A percentile compares a stretch with the other conserved stretches of the same genome.
Evolutionary conservation across 2,888 invertebrate species (phyloP).

Genomic region (Drosophila setosimentum): DNA sequence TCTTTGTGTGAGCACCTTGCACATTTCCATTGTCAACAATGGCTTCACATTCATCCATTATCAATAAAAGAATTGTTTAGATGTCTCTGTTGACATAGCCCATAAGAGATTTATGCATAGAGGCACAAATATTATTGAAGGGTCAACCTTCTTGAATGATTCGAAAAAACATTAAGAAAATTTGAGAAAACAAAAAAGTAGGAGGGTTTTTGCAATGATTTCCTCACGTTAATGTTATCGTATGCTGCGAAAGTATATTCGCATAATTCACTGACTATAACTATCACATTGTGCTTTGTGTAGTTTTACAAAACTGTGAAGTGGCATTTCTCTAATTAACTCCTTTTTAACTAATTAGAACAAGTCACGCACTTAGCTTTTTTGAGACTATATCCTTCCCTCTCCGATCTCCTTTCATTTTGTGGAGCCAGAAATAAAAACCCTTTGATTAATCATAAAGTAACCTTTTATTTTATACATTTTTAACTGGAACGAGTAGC

Average conservation of each 20-base stretch:
- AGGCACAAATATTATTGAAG: not conserved
- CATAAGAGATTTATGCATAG: conserved; percentile 31
- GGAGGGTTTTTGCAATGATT: conserved; percentile 17
- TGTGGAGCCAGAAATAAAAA: conserved; percentile 41
- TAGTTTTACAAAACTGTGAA: conserved; percentile 10
- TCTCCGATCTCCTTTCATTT: not conserved
- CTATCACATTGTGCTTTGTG: not conserved
- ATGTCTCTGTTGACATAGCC: conserved; percentile 28
- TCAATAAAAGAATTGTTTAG: not conserved
- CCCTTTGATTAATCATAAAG: conserved; percentile 21
- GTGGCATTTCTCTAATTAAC: conserved; percentile 12
- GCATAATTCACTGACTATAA: not conserved
- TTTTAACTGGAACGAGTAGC: not conserved
- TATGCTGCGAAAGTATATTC: not conserved
- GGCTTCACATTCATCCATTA: conserved; percentile 38
- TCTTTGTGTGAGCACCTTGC: conserved; percentile 33
- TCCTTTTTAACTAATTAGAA: conserved; percentile 31
- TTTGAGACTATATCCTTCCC: conserved; percentile 13
- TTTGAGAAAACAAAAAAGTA: not conserved
- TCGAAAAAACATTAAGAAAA: not conserved
- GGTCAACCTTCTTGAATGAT: not conserved
- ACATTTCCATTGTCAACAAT: conserved; percentile 58
- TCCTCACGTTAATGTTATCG: conserved; percentile 27
- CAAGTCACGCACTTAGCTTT: conserved; percentile 32
- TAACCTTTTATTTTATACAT: conserved; percentile 25